These are phyloP conservation scores for Ruditapes philippinarum DNA, from an alignment of 1,140 invertebrate genomes.

Conservation along the genomic window DNA sequence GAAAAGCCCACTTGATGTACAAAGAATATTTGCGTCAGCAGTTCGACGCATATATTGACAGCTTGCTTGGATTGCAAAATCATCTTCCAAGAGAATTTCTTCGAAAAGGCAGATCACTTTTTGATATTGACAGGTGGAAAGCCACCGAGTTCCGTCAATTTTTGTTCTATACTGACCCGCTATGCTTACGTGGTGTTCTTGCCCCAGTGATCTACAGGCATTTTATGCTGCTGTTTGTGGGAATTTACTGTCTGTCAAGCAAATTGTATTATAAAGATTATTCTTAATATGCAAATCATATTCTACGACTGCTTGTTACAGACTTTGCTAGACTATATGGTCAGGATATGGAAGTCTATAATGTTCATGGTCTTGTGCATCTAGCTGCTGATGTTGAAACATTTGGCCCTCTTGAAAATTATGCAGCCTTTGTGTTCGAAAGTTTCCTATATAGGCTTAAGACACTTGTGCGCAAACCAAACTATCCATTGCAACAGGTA, in stretches of 20 bases:
- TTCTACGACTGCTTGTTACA: constrained; percentile 50
- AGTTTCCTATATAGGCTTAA: constrained; percentile 62
- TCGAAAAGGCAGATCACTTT: constrained; percentile 83
- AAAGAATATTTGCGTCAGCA: constrained; percentile 30
- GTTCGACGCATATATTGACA: constrained; percentile 60
- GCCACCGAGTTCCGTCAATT: constrained; percentile 86
- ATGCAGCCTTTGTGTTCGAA: constrained; percentile 64
- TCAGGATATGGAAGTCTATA: constrained; percentile 52
- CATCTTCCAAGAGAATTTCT: constrained; percentile 81
- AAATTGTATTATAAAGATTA: neutral
- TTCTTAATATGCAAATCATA: constrained; percentile 58
- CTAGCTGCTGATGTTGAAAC: constrained; percentile 35
- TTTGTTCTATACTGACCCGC: constrained; percentile 63
- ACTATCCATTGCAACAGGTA: constrained; percentile 60
- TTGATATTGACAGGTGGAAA: constrained; percentile 86
- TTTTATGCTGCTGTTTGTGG: constrained; percentile 62
- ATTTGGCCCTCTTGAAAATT: constrained; percentile 55
- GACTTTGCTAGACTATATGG: constrained; percentile 51
- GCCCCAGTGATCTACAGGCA: constrained; percentile 21
- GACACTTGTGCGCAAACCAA: constrained; percentile 58
- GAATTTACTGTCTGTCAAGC: constrained; percentile 70
- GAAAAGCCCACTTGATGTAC: constrained; percentile 47
- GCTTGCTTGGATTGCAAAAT: constrained; percentile 68
- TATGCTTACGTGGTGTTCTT: constrained; percentile 30
- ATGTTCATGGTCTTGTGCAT: constrained; percentile 64